Base-by-base conservation (phyloP, 2,888 invertebrate species). In the Drosophila colorata region DNA sequence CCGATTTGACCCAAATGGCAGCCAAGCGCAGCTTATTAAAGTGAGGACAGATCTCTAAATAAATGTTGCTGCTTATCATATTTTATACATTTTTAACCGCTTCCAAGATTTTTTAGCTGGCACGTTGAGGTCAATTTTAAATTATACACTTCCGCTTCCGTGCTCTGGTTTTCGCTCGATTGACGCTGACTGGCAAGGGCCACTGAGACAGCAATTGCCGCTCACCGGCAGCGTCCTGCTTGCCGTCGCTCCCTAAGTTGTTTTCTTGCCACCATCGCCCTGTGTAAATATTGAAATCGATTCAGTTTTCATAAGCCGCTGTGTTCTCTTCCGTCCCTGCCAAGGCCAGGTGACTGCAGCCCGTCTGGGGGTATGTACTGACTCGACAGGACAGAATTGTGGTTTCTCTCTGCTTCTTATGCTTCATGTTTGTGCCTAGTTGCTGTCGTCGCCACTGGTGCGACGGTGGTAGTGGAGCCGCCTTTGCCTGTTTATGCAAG, bases 101-200 rank as follows among this genome's bases (percentile, higher is more conserved):
- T 67, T 41, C 58, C 8, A 23, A 35, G 49, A 31, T 46, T 37
- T 49, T 18, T 28, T 16, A 20, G 13, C 59, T 66, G 51, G 46
- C 71, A 68, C 69, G 70, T 66, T 76, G 74, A 77, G 87, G 86
- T 89, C 86, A 77, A 74, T 85, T 85, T 81, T 82, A 89, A 86
- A 87, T 86, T 86, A 89, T 86, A 89, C 89, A 85, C 89, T 86
- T 87, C 79, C 87, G 85, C 77, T 79, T 87, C 81, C 77, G 53
- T 81, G 87, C 71, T 66, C 63, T 52, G 70, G 52, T 77, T 87
- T 81, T 69, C 87, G 79, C 87, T 85, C 87, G 87, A 85, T 85
- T 85, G 85, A 69, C 74, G 81, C 66, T 46, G 74, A 61, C 75
- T 68, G 53, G 16, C 46, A 38, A 23, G 43, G 46, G 7, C 14